These are phyloP conservation scores for Pomacea canaliculata DNA, from an alignment of 2,888 invertebrate genomes.

Conservation along the genomic window DNA sequence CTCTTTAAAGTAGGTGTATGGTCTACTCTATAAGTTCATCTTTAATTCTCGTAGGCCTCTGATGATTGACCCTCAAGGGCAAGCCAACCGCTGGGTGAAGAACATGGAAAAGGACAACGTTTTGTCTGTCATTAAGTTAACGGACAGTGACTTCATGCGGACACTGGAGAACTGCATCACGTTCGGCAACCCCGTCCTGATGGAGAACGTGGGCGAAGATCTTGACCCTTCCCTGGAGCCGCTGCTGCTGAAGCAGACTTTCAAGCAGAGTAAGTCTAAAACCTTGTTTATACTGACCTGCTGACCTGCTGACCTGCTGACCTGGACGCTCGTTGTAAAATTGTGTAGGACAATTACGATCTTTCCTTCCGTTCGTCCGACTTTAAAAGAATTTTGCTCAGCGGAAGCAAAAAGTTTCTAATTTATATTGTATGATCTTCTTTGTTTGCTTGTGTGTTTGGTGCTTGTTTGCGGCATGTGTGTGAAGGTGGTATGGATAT, in stretches of 20 bases:
- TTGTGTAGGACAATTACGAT: not conserved
- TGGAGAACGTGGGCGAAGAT: slow-evolving; percentile 93
- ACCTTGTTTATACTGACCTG: not conserved
- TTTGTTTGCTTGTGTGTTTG: too few relatives aligned
- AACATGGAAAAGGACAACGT: slow-evolving; percentile 83
- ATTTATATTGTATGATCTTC: too few relatives aligned
- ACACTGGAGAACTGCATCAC: slow-evolving; percentile 85
- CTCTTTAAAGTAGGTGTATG: too few relatives aligned
- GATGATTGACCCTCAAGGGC: slow-evolving; percentile 95
- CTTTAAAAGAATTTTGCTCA: too few relatives aligned
- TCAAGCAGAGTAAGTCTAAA: slow-evolving; percentile 80
- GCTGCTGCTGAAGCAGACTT: slow-evolving; percentile 87
- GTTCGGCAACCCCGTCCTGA: slow-evolving; percentile 84
- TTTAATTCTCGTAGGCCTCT: slow-evolving; percentile 76
- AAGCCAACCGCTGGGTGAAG: slow-evolving; percentile 89
- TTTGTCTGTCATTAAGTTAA: slow-evolving; percentile 80
- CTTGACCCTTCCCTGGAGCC: slow-evolving; percentile 92
- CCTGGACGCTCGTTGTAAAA: not conserved
- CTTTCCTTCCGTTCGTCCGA: too few relatives aligned
- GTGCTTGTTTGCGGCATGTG: too few relatives aligned
- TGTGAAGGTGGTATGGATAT: slow-evolving; percentile 77
- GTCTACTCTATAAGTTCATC: too few relatives aligned
- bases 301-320: not conserved
- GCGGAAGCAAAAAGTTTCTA: too few relatives aligned
- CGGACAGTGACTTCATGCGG: slow-evolving; percentile 82